phyloP scores from a whole-genome alignment of 2,888 invertebrate genomes.

The Agonopterix subpropinquella region DNA sequence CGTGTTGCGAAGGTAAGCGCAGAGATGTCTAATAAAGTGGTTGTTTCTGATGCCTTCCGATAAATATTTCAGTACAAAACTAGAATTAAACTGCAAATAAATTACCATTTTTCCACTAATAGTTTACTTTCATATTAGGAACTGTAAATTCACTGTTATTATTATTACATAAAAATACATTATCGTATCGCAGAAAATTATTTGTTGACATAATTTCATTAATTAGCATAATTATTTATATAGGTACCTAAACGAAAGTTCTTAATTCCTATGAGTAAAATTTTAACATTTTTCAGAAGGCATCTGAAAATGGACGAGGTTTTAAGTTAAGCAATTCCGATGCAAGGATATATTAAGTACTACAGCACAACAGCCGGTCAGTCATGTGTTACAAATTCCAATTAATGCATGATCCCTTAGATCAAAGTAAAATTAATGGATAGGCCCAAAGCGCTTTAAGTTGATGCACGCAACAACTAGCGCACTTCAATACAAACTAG shows the following conservation, averaged over 20 bases:
- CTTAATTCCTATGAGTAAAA: constrained; percentile 32
- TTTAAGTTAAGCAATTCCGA: constrained; percentile 48
- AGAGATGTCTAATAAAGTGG: constrained; percentile 8
- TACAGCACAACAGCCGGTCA: constrained; percentile 30
- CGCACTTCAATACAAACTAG: no score
- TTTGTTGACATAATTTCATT: constrained; percentile 32
- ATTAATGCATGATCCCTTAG: constrained; percentile 46
- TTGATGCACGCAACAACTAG: no score
- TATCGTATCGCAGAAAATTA: constrained; percentile 28
- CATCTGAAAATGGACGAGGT: constrained; percentile 37
- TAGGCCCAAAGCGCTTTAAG: no score
- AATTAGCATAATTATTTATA: constrained; percentile 15
- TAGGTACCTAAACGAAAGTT: constrained; percentile 17
- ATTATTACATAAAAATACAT: constrained; percentile 15
- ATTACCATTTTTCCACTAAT: constrained; percentile 41
- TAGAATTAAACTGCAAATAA: constrained; percentile 43
- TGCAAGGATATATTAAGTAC: constrained; percentile 37
- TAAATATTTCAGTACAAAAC: constrained; percentile 32
- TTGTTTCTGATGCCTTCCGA: constrained; percentile 36
- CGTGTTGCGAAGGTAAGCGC: constrained; percentile 21
- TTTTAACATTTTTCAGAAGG: constrained; percentile 36
- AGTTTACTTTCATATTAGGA: constrained; percentile 62
- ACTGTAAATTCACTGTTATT: constrained; percentile 60
- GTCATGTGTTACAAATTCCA: constrained; percentile 43
- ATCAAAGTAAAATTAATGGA: no score